Percentiles rank a stretch among this genome's conserved stretches.
Evolutionary conservation across 2,797 vertebrate genomes (phyloP).

Genomic region (Enteromius argenteus): DNA sequence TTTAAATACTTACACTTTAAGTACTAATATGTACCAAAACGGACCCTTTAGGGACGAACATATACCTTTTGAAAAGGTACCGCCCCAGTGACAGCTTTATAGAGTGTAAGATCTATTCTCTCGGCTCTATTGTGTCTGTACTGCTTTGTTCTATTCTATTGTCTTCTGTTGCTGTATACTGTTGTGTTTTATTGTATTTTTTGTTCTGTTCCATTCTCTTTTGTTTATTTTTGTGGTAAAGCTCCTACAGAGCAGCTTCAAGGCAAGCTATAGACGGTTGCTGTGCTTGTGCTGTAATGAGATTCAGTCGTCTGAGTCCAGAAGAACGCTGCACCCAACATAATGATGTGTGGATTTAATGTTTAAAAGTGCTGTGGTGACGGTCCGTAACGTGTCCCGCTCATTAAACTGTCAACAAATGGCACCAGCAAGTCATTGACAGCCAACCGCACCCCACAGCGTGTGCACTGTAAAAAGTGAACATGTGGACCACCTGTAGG

Average conservation of each 20-base stretch:
- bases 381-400: slow-evolving; percentile 26
- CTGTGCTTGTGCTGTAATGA: slow-evolving; percentile 8
- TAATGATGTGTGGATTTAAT: slow-evolving; percentile 47
- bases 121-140: not conserved
- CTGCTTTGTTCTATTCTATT: not conserved
- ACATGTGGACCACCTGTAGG: slow-evolving; percentile 41
- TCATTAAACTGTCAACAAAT: slow-evolving; percentile 47
- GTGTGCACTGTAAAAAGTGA: slow-evolving; percentile 22
- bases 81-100: too few relatives aligned
- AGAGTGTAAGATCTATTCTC: not conserved
- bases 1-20: too few relatives aligned
- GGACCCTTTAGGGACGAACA: too few relatives aligned
- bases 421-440: slow-evolving; percentile 12
- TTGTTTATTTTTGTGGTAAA: not conserved
- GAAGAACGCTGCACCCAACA: slow-evolving; percentile 17
- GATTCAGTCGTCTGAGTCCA: slow-evolving; percentile 10
- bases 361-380: slow-evolving; percentile 40
- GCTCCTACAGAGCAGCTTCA: not conserved
- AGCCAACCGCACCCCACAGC: slow-evolving; percentile 1
- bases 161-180: not conserved
- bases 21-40: too few relatives aligned
- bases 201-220: not conserved
- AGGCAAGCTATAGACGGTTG: not conserved
- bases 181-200: not conserved
- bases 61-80: too few relatives aligned